These are phyloP conservation scores for Boloria selene DNA, from an alignment of 2,888 invertebrate species.

Conservation along the genomic window DNA sequence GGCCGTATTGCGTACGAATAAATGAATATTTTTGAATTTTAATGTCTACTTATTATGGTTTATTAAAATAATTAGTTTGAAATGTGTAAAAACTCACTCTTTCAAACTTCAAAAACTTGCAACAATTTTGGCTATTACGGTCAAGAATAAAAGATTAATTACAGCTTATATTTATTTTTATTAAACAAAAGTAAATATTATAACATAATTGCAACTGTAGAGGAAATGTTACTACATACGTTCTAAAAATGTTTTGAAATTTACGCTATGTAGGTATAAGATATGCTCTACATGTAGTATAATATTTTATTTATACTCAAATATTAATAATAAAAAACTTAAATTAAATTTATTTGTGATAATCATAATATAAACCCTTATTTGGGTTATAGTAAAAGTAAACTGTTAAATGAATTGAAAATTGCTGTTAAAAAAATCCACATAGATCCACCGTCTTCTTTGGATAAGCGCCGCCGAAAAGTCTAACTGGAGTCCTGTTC, in stretches of 20 bases:
- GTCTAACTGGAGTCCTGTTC: conserved; percentile 84
- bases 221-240: conserved; percentile 5
- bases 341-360: too few species aligned
- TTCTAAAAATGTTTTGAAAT: not conserved
- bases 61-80: too few species aligned
- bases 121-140: not conserved
- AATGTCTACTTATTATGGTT: too few species aligned
- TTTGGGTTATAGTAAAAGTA: too few species aligned
- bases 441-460: conserved; percentile 83
- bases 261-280: not conserved
- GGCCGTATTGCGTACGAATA: too few species aligned
- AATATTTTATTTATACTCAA: too few species aligned
- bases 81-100: too few species aligned
- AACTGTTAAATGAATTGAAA: not conserved
- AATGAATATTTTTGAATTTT: too few species aligned
- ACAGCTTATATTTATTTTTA: not conserved
- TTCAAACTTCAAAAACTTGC: too few species aligned
- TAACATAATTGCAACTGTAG: not conserved
- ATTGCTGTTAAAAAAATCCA: conserved; percentile 70
- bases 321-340: not conserved
- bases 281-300: too few species aligned
- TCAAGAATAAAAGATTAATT: conserved; percentile 4
- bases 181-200: conserved; percentile 3
- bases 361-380: too few species aligned
- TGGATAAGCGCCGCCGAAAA: conserved; percentile 86